Percentiles rank a stretch among this genome's conserved stretches.
Evolutionary conservation across 2,888 invertebrate genomes (phyloP).

Genomic region (Yponomeuta cagnagella): DNA sequence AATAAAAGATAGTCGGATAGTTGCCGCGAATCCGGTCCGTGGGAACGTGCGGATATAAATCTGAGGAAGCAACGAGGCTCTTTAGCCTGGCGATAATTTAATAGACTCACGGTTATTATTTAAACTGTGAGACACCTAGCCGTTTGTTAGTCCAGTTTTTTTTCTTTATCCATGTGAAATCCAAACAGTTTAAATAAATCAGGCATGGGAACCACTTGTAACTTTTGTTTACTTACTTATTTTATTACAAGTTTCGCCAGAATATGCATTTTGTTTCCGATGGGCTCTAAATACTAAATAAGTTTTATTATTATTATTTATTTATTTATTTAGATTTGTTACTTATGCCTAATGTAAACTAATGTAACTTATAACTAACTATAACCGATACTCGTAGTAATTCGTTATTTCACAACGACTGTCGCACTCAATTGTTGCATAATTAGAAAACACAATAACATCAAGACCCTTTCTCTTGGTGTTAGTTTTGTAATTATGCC

Average conservation of each 20-base stretch:
- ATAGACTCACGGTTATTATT: constrained; percentile 6
- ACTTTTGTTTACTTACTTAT: background rate
- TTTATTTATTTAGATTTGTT: too few relatives aligned
- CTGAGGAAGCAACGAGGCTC: background rate
- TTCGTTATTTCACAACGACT: too few relatives aligned
- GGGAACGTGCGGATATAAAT: constrained; percentile 2
- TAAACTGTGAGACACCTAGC: constrained; percentile 2
- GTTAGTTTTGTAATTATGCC: too few relatives aligned
- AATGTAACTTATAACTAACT: too few relatives aligned
- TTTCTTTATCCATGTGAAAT: background rate
- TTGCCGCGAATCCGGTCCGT: background rate
- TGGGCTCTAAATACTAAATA: too few relatives aligned
- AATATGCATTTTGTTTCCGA: too few relatives aligned
- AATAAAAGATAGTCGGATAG: constrained; percentile 4
- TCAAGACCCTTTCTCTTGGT: too few relatives aligned
- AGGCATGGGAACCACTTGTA: background rate
- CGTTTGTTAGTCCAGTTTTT: background rate
- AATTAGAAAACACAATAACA: too few relatives aligned
- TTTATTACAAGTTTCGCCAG: background rate
- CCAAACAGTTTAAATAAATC: background rate
- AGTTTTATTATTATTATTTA: too few relatives aligned
- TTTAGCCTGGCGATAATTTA: constrained; percentile 6
- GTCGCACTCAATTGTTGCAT: too few relatives aligned
- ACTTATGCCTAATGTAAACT: too few relatives aligned
- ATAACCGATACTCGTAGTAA: too few relatives aligned